Evolutionary conservation across 2,888 invertebrate species (phyloP).

Genomic region (Sinhomidia bicolor): DNA sequence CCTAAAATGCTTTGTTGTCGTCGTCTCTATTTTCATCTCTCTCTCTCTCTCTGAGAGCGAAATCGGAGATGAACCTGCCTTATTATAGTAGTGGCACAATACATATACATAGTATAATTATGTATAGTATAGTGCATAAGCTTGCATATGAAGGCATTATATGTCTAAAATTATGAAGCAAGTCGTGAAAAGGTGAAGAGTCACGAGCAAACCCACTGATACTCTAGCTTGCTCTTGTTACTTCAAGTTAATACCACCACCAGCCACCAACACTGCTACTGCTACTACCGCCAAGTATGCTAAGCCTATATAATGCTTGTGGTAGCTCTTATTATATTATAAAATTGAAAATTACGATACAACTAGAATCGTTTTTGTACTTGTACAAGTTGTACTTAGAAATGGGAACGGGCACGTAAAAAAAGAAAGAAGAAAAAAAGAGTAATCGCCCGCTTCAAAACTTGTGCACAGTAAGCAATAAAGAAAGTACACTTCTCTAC

Average conservation of each 20-base stretch:
- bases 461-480: neutral
- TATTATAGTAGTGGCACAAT: too few species aligned
- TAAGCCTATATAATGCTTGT: neutral
- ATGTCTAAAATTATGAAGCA: neutral
- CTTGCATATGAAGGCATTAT: neutral
- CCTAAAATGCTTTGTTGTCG: neutral
- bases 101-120: neutral
- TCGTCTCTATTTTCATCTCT: slow-evolving; percentile 33
- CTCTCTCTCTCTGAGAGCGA: too few species aligned
- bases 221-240: too few species aligned
- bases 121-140: too few species aligned
- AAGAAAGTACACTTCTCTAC: slow-evolving; percentile 14
- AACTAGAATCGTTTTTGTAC: neutral
- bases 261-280: too few species aligned
- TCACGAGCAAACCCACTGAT: neutral
- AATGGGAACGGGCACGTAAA: neutral
- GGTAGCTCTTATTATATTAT: neutral
- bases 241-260: too few species aligned
- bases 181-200: slow-evolving; percentile 44
- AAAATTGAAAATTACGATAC: slow-evolving; percentile 12
- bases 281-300: neutral
- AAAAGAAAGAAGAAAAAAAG: too few species aligned
- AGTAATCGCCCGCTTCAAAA: neutral
- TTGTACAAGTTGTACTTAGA: too few species aligned
- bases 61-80: slow-evolving; percentile 21